Percentiles rank a stretch among this genome's conserved stretches.
These are phyloP conservation scores for Nyctereutes procyonoides DNA, from an alignment of 2,113 vertebrate genomes.

Conservation along the genomic window DNA sequence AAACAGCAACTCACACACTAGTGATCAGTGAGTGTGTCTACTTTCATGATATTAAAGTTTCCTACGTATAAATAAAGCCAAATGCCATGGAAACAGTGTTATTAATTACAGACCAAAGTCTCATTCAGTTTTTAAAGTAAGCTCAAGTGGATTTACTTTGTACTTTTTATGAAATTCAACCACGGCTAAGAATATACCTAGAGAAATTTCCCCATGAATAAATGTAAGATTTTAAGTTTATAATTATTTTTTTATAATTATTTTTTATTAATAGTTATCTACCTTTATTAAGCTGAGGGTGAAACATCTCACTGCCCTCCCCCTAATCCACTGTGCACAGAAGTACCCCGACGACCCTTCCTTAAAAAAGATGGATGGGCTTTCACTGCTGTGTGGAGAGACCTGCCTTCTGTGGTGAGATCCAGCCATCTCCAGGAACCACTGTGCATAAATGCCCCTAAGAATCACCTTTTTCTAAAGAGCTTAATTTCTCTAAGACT, in stretches of 20 bases:
- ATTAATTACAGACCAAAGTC: neutral
- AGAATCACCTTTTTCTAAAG: neutral
- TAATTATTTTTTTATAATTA: neutral
- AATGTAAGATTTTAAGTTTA: neutral
- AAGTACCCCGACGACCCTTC: neutral
- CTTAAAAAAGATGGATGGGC: neutral
- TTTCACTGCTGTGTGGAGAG: neutral
- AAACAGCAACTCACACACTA: neutral
- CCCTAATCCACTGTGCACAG: neutral
- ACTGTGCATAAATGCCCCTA: neutral
- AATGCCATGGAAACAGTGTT: neutral
- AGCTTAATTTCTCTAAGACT: neutral
- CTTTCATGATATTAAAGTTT: neutral
- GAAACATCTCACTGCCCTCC: neutral
- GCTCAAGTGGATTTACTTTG: neutral
- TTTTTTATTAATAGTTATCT: neutral
- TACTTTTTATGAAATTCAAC: neutral
- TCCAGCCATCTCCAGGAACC: neutral
- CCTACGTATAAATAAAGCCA: neutral
- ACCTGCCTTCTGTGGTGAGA: neutral
- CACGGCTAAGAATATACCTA: neutral
- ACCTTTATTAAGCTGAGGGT: neutral
- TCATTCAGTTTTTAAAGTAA: neutral
- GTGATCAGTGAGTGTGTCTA: neutral
- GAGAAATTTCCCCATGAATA: neutral